Base-by-base conservation (phyloP, 2,888 invertebrate genomes). In the Drosophila imparisetae region DNA sequence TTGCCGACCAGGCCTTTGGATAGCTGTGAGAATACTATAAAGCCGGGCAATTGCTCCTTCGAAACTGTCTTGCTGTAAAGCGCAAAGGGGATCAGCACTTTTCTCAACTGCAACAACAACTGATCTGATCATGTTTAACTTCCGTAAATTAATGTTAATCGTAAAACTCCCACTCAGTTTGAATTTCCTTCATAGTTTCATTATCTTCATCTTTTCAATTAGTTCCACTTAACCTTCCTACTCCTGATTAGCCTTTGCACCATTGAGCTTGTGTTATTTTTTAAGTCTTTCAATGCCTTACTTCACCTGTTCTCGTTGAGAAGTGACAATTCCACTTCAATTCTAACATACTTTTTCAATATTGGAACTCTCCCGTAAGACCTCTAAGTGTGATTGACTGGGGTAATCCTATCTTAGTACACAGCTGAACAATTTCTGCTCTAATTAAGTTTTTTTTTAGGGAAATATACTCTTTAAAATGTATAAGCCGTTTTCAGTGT, bases 11-110 rank as follows among this genome's bases (percentile, higher is more conserved):
- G n/a, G 4, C 5, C n/a, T n/a, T 42, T n/a, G 15, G 15, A 42
- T 42, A n/a, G 11, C n/a, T n/a, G 5, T n/a, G 5, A 5, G 21
- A 21, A 13, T 6, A 7, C 0, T 42, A 5, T 11, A 11, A n/a
- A 2, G 2, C 15, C 3, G 5, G 34, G 6, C n/a, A 11, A n/a
- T n/a, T n/a, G 11, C 0, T 11, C 13, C 4, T 21, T 21, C 2
- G n/a, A 42, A 42, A 21, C 3, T 45, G 13, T 21, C 6, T 13
- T 21, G 42, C 2, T 42, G 13, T 21, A 13, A 13, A n/a, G 4
- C 21, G 13, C 21, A 13, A 21, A 21, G 21, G 13, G 6, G 2
- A 6, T 6, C 21, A 6, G 42, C 6, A 6, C 13, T 21, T 21
- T 42, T 21, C 21, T 42, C 6, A 21, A 42, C n/a, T 42, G 21